These are phyloP conservation scores for Drosophila jambulina DNA, from an alignment of 1,140 invertebrate species.

Conservation along the genomic window DNA sequence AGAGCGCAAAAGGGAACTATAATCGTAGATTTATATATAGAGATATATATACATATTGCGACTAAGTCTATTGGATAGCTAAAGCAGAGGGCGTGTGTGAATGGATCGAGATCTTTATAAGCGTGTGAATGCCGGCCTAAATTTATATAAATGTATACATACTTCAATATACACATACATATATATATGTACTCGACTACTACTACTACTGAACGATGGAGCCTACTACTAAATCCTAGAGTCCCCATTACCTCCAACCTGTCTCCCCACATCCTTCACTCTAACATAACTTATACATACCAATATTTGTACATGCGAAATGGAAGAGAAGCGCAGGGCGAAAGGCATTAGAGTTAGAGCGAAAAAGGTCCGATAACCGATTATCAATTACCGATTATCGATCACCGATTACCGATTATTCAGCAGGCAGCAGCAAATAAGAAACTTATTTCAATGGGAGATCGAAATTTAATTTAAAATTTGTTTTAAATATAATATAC, in stretches of 20 bases:
- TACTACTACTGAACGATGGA: conserved; percentile 50
- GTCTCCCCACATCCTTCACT: neutral
- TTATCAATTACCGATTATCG: conserved; percentile 13
- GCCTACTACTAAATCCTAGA: conserved; percentile 48
- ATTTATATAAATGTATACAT: conserved; percentile 74
- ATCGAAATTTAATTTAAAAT: conserved; percentile 61
- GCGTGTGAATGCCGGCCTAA: conserved; percentile 27
- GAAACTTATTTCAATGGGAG: conserved; percentile 28
- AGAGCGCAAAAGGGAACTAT: conserved; percentile 33
- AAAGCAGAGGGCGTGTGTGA: conserved; percentile 17
- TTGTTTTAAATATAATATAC: conserved; percentile 75
- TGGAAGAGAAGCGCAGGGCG: conserved; percentile 12
- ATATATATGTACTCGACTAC: conserved; percentile 52
- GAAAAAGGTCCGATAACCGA: conserved; percentile 20
- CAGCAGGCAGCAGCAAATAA: neutral
- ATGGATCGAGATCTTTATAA: conserved; percentile 19
- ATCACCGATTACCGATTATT: conserved; percentile 5
- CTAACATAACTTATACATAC: conserved; percentile 70
- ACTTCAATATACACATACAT: conserved; percentile 63
- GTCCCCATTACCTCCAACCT: neutral
- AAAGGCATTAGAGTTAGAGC: conserved; percentile 34
- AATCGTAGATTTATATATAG: conserved; percentile 38
- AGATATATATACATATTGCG: conserved; percentile 23
- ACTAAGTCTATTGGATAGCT: conserved; percentile 38
- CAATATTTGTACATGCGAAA: conserved; percentile 79